These are phyloP conservation scores for Zalophus californianus DNA, from an alignment of 2,797 vertebrate species.

Conservation along the genomic window DNA sequence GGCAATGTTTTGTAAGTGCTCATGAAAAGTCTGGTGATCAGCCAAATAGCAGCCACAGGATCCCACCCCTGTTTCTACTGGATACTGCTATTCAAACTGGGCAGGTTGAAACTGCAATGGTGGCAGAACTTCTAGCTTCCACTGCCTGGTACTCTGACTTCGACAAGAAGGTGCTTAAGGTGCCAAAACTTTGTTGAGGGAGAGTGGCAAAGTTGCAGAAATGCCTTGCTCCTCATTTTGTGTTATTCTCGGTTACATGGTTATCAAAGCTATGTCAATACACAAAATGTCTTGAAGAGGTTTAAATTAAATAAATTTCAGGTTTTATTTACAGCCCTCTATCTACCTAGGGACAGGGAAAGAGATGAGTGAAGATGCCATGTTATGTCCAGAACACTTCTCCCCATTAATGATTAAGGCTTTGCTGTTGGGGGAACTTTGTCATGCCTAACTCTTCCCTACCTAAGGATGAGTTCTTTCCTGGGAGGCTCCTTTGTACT, in stretches of 20 bases:
- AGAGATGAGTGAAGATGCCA: background rate
- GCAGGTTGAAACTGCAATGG: background rate
- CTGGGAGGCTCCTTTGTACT: background rate
- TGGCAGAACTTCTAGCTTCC: background rate
- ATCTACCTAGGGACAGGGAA: background rate
- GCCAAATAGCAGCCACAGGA: background rate
- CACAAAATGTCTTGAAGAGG: background rate
- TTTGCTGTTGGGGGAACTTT: background rate
- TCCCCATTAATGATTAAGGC: background rate
- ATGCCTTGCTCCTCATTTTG: background rate
- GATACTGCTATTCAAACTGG: background rate
- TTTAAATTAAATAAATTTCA: constrained; percentile 14
- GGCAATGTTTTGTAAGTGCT: background rate
- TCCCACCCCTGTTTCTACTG: background rate
- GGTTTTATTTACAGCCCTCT: background rate
- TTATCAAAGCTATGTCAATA: background rate
- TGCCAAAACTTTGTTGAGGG: background rate
- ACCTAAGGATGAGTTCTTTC: background rate
- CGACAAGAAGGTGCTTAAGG: background rate
- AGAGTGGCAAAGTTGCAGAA: background rate
- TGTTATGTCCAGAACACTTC: background rate
- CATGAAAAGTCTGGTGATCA: background rate
- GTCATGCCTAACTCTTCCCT: background rate
- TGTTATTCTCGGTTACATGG: background rate
- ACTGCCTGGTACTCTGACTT: background rate